Percentiles rank a stretch among this genome's conserved stretches.
Evolutionary conservation across 2,888 invertebrate genomes (phyloP).

Genomic region (Polyploca ridens): DNA sequence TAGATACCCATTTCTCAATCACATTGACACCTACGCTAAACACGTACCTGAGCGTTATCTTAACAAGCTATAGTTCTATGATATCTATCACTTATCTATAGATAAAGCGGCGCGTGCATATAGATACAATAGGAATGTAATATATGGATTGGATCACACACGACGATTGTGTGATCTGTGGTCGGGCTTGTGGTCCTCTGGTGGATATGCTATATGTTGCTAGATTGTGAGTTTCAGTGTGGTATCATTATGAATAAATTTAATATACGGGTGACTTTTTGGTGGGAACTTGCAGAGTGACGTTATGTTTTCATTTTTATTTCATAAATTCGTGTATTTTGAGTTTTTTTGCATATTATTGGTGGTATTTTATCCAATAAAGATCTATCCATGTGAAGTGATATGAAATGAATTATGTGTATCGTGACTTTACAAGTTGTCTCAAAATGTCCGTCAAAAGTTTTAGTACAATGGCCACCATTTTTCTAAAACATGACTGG

Average conservation of each 20-base stretch:
- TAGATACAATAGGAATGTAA: conserved; percentile 18
- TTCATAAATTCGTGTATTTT: too few relatives aligned
- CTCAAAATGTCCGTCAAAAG: too few relatives aligned
- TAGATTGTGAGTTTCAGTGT: background rate
- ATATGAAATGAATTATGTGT: too few relatives aligned
- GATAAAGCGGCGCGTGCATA: background rate
- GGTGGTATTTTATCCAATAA: too few relatives aligned
- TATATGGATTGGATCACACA: conserved; percentile 57
- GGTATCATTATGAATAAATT: background rate
- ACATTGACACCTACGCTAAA: conserved; percentile 11
- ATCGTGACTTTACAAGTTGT: too few relatives aligned
- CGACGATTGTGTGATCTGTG: conserved; percentile 35
- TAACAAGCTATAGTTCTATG: conserved; percentile 25
- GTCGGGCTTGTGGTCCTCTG: conserved; percentile 25
- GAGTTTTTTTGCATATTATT: too few relatives aligned
- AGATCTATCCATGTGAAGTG: too few relatives aligned
- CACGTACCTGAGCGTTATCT: conserved; percentile 20
- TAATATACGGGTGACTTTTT: background rate
- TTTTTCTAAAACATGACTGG: too few relatives aligned
- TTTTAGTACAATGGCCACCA: too few relatives aligned
- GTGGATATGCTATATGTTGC: background rate
- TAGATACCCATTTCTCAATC: background rate
- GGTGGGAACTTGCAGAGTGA: too few relatives aligned
- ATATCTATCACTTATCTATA: conserved; percentile 27
- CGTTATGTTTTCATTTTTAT: too few relatives aligned